Evolutionary conservation across 2,797 vertebrate species (phyloP), one percentile per base, ranked within the genome.

Genomic region (Falco naumanni): DNA sequence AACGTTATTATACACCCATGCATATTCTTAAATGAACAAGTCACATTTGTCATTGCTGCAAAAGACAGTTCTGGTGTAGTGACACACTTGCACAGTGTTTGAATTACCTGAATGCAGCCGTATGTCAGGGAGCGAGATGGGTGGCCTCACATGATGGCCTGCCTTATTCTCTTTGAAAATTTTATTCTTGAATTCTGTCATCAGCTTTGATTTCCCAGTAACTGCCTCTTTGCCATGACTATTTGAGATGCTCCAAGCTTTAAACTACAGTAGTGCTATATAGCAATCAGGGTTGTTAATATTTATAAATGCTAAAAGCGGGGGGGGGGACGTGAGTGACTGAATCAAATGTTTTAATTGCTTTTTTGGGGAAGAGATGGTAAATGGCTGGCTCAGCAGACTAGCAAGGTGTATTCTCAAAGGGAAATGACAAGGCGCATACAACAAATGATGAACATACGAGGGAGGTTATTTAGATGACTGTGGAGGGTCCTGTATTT

Each of bases 221-320:
- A 20, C 45, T 63, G 2, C 82, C 34, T 34, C 48, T 69, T 53
- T 87, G 51, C 45, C 10, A 1, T 33, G 56, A 53, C 31, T n/a
- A 2, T 80, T 80, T 78, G 79, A 75, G 68, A n/a, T 43, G 21
- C 26, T 93, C 6, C 65, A 81, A 78, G 41, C 41, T 88, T 93
- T 78, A 50, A 66, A 51, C 37, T 72, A 7, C 19, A 61, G 33
- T 16, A 39, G 16, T 53, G 37, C 37, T 51, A 72, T 51, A 31
- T 21, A 76, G 69, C 16, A 28, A 50, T 76, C 9, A n/a, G 24
- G 6, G 16, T 48, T 1, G 11, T 91, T 85, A 85, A 89, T 91
- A 63, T 91, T 89, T 81, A 77, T 71, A 68, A 75, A 65, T 12
- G n/a, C 63, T 95, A 80, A 87, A 80, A 87, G 69, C 93, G 63